phyloP scores from a whole-genome alignment of 2,888 invertebrate genomes.

The Antitype chi region DNA sequence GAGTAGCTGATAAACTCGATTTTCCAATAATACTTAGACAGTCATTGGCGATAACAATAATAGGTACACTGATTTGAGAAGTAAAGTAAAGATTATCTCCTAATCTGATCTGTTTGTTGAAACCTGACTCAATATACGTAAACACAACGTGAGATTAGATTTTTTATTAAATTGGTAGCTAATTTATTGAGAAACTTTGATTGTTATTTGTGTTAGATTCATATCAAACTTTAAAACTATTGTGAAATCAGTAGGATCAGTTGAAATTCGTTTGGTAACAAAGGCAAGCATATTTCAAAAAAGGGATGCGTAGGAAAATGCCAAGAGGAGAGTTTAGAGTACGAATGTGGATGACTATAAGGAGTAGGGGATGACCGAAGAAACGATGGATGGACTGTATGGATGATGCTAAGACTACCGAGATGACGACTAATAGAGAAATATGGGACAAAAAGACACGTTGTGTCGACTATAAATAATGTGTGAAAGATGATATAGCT shows the following conservation, averaged over 20 bases:
- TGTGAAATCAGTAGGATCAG: neutral
- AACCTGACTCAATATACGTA: neutral
- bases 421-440: no score
- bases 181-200: conserved; percentile 2
- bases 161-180: neutral
- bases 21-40: neutral
- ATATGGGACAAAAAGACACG: no score
- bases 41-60: neutral
- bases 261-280: neutral
- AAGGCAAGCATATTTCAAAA: neutral
- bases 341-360: neutral
- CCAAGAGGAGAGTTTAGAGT: neutral
- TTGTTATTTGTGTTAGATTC: neutral
- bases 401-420: no score
- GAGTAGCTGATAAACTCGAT: neutral
- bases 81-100: neutral
- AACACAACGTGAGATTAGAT: conserved; percentile 16
- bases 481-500: neutral
- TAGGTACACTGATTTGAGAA: neutral
- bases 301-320: neutral
- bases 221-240: neutral
- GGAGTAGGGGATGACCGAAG: neutral
- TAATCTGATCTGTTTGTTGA: conserved; percentile 8
- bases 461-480: no score
- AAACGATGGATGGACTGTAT: neutral